Percentiles rank a stretch among this genome's conserved stretches.
Evolutionary conservation across 2,888 invertebrate species (phyloP).

Genomic region (Halictus quadricinctus): DNA sequence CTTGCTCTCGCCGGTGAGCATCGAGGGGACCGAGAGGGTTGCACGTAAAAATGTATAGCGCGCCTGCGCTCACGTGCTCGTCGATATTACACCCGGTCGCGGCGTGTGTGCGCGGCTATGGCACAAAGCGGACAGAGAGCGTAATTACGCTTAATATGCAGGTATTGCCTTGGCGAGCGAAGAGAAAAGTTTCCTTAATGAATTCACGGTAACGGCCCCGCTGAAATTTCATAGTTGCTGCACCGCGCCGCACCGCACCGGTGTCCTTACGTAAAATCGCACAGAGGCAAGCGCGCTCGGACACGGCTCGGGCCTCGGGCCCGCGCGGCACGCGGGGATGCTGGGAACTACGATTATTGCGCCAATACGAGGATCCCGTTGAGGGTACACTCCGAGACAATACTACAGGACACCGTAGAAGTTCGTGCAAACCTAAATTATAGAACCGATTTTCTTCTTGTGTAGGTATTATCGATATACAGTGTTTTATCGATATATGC

Average conservation of each 20-base stretch:
- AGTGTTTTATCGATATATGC: too few relatives aligned
- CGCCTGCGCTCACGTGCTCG: constrained; percentile 68
- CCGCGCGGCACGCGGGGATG: constrained; percentile 1
- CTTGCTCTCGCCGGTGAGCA: not conserved
- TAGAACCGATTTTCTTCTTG: not conserved
- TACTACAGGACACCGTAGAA: not conserved
- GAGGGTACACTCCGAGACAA: not conserved
- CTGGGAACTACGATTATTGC: constrained; percentile 26
- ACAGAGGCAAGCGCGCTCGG: constrained; percentile 3
- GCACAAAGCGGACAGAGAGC: constrained; percentile 52
- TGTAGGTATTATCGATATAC: too few relatives aligned
- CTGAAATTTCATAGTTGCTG: constrained; percentile 56
- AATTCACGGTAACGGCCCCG: constrained; percentile 55
- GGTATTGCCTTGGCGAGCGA: constrained; percentile 49
- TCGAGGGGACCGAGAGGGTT: constrained; percentile 33
- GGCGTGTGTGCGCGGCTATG: constrained; percentile 45
- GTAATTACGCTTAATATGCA: constrained; percentile 64
- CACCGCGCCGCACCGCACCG: constrained; percentile 36
- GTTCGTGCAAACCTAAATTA: not conserved
- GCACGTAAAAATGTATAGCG: constrained; percentile 66
- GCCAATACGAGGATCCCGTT: constrained; percentile 13
- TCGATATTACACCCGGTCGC: constrained; percentile 72
- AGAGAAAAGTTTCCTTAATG: constrained; percentile 57
- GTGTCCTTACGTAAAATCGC: constrained; percentile 35
- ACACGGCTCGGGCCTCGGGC: not conserved